Evolutionary conservation across 2,113 vertebrate species (phyloP).

Genomic region (Sclerurus mexicanus): DNA sequence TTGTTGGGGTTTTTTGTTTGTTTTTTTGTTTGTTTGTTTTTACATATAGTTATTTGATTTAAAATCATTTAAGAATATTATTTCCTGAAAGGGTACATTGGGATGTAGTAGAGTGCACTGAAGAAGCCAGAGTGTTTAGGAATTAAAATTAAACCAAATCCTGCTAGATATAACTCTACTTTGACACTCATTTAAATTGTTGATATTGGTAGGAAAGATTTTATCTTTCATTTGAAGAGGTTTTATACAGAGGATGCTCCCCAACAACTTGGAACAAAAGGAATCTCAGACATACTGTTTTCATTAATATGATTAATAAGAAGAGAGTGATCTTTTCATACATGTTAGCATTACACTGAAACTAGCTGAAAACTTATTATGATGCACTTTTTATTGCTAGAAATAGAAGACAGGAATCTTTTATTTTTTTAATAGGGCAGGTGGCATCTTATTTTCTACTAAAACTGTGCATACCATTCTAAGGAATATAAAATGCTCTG

Average conservation of each 20-base stretch:
- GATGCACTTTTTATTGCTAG: neutral
- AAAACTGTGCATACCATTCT: neutral
- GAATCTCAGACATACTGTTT: neutral
- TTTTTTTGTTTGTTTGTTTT: too few species aligned
- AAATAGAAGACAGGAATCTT: neutral
- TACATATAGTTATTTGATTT: neutral
- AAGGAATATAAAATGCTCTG: neutral
- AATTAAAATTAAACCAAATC: neutral
- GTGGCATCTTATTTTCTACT: neutral
- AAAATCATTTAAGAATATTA: neutral
- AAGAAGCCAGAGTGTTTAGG: neutral
- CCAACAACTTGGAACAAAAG: neutral
- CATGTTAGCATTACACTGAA: neutral
- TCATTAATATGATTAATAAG: neutral
- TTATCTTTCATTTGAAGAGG: neutral
- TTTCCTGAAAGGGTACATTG: neutral
- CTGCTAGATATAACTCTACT: neutral
- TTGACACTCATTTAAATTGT: neutral
- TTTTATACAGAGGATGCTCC: neutral
- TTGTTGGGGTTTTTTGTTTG: too few species aligned
- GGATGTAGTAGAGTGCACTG: neutral
- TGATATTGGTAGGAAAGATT: neutral
- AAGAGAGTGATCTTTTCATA: neutral
- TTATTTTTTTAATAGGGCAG: neutral
- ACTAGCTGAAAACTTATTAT: neutral